Evolutionary conservation across 2,797 vertebrate genomes (phyloP).

Genomic region (Poecilia wingei): DNA sequence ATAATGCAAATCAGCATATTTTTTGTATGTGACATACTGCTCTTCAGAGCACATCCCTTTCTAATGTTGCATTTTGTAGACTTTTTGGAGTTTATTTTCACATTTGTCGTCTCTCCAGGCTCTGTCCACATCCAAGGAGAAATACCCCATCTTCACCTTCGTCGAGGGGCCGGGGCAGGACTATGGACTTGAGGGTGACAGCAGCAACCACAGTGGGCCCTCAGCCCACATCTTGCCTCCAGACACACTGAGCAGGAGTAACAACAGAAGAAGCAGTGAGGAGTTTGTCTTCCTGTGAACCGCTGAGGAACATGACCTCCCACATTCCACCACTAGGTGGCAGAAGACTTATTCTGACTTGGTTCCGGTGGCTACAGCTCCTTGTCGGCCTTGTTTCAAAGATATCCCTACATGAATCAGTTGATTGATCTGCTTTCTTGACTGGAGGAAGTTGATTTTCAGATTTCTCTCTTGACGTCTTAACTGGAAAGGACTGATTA

Average conservation of each 20-base stretch:
- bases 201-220: slow-evolving; percentile 70
- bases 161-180: slow-evolving; percentile 89
- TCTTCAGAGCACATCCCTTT: not conserved
- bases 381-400: slow-evolving; percentile 20
- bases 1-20: not conserved
- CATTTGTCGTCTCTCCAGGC: slow-evolving; percentile 73
- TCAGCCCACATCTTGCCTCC: slow-evolving; percentile 72
- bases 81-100: not conserved
- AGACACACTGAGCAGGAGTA: slow-evolving; percentile 63
- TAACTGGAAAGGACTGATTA: slow-evolving; percentile 28
- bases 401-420: slow-evolving; percentile 11
- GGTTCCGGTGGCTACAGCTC: slow-evolving; percentile 1
- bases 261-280: slow-evolving; percentile 82
- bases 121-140: slow-evolving; percentile 84
- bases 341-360: not conserved
- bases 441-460: slow-evolving; percentile 5
- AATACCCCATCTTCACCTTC: slow-evolving; percentile 92
- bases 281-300: slow-evolving; percentile 91
- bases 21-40: not conserved
- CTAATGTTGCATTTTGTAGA: not conserved
- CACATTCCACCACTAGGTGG: slow-evolving; percentile 21
- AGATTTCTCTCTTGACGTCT: slow-evolving; percentile 9
- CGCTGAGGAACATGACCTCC: slow-evolving; percentile 13
- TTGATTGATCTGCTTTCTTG: slow-evolving; percentile 15
- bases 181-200: slow-evolving; percentile 83